Base-by-base conservation (phyloP, 1,140 invertebrate genomes). In the Zophobas atratus region DNA sequence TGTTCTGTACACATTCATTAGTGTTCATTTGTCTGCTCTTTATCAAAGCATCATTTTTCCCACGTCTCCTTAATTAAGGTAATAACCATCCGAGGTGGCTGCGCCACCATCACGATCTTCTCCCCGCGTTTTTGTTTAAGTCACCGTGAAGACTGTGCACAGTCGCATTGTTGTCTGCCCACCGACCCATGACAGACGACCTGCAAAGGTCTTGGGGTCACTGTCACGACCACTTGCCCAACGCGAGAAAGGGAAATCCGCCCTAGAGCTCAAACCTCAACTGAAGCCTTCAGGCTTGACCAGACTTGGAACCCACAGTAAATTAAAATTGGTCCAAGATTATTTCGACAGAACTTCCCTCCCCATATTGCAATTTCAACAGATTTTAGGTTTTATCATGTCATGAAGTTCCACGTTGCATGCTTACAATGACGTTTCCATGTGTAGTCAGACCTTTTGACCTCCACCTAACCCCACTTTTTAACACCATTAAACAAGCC, bases 151-250 rank as follows among this genome's bases (percentile, higher is more conserved):
- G 46, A 70, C 70, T 56, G 41, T 43, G 75, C 76, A 75, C 76
- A 80, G 78, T 81, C 80, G 76, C 76, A 82, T 82, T 82, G 81
- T 82, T 82, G 81, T 82, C 81, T 82, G 81, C 80, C 73, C 81
- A 79, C 51, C 80, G 81, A 82, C 78, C 81, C 79, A 80, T 82
- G 77, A 78, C 76, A 75, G 75, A 73, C 79, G 77, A 78, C 73
- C 74, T 72, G 56, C 51, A 49, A 56, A 79, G 78, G 78, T 79
- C 78, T 53, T 72, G 74, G n/a, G 74, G 78, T 82, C 77, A 79
- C 78, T 82, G 76, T 79, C 81, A 77, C 77, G 49, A 70, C 63
- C 72, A 78, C 51, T 72, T 75, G 73, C 63, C 72, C 51, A 70
- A 3, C 76, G 32, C 60, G 41, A 53, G 49, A 74, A 72, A 55